phyloP scores from a whole-genome alignment of 2,888 invertebrate genomes.

The Euclidia mi region DNA sequence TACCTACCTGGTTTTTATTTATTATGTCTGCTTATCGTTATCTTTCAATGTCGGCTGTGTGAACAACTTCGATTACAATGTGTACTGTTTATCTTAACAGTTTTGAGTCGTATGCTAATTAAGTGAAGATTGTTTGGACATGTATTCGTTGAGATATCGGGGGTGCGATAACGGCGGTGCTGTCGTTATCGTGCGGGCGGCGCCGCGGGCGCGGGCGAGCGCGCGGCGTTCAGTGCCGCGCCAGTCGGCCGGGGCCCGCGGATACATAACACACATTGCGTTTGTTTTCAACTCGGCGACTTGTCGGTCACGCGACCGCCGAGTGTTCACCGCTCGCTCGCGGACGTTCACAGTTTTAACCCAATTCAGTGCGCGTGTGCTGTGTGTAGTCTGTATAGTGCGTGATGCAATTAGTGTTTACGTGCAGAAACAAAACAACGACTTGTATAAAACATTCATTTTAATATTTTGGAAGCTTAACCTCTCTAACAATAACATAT shows the following conservation, averaged over 20 bases:
- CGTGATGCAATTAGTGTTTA: constrained; percentile 48
- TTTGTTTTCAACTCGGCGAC: constrained; percentile 9
- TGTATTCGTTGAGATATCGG: constrained; percentile 42
- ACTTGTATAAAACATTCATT: constrained; percentile 72
- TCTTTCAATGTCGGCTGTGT: constrained; percentile 5
- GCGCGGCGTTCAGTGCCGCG: constrained; percentile 41
- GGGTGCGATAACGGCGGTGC: constrained; percentile 32
- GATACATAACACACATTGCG: constrained; percentile 17
- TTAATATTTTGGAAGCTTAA: constrained; percentile 79
- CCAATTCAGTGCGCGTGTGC: constrained; percentile 32
- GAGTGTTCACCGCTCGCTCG: constrained; percentile 15
- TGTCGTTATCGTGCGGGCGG: constrained; percentile 43
- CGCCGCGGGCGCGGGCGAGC: constrained; percentile 25
- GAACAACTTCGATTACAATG: constrained; percentile 18
- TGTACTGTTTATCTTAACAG: constrained; percentile 36
- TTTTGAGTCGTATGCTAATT: constrained; percentile 29
- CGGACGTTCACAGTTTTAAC: constrained; percentile 14
- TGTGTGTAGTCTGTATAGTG: constrained; percentile 40
- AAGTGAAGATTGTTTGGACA: constrained; percentile 30
- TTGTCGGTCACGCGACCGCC: constrained; percentile 17
- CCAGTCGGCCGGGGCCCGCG: constrained; percentile 43
- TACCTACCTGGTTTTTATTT: constrained; percentile 11
- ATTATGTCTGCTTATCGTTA: constrained; percentile 11
- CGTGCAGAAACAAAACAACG: constrained; percentile 67
- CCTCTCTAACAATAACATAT: constrained; percentile 71